These are phyloP conservation scores for Tiaroga cobitis DNA, from an alignment of 2,797 vertebrate species.

Conservation along the genomic window DNA sequence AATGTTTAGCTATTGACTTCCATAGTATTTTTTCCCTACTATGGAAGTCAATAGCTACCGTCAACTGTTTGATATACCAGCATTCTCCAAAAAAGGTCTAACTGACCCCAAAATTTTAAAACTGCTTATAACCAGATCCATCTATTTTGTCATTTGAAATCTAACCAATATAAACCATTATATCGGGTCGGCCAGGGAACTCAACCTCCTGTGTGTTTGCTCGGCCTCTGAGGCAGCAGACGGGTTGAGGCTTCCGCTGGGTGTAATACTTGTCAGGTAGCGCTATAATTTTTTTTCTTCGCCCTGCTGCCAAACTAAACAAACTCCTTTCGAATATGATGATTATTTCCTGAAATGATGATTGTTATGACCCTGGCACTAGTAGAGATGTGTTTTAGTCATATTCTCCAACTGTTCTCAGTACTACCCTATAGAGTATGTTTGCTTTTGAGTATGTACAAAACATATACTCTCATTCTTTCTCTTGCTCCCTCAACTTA, in stretches of 20 bases:
- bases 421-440: not conserved
- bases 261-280: slow-evolving; percentile 5
- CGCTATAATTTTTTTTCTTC: not conserved
- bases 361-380: slow-evolving; percentile 10
- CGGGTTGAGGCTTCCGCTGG: not conserved
- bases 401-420: slow-evolving; percentile 3
- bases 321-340: slow-evolving; percentile 4
- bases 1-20: too few species aligned
- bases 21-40: too few species aligned
- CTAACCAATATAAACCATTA: slow-evolving; percentile 7
- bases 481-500: slow-evolving; percentile 36
- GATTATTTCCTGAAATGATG: slow-evolving; percentile 27
- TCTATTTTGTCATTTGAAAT: not conserved
- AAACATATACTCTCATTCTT: slow-evolving; percentile 11
- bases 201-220: slow-evolving; percentile 16
- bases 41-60: too few species aligned
- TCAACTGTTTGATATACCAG: not conserved
- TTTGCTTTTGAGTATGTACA: not conserved
- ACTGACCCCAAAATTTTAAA: not conserved
- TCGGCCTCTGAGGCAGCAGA: slow-evolving; percentile 2
- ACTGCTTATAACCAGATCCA: not conserved
- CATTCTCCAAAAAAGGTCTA: too few species aligned
- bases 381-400: not conserved
- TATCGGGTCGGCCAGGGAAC: not conserved
- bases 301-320: slow-evolving; percentile 17